phyloP scores from a whole-genome alignment of 2,888 invertebrate genomes.

The Tiliacea citrago region DNA sequence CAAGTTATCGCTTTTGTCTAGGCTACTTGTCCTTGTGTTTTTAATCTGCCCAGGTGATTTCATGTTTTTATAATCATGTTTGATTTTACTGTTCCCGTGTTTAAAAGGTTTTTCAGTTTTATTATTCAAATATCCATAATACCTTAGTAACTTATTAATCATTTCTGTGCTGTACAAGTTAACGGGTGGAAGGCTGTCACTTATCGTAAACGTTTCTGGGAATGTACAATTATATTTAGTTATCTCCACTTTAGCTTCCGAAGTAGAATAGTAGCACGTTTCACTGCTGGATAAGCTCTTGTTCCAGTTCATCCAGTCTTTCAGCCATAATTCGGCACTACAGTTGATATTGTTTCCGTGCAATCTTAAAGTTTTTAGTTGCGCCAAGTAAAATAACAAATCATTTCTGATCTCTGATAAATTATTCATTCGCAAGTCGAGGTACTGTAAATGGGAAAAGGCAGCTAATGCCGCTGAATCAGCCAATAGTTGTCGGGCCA shows the following conservation, averaged over 20 bases:
- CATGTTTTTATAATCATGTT: constrained; percentile 57
- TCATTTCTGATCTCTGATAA: constrained; percentile 91
- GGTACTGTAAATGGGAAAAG: constrained; percentile 92
- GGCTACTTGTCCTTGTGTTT: constrained; percentile 55
- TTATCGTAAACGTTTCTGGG: constrained; percentile 88
- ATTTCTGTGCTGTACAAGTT: constrained; percentile 89
- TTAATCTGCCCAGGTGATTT: constrained; percentile 48
- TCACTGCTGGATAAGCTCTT: constrained; percentile 81
- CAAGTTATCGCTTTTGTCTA: constrained; percentile 57
- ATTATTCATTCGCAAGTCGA: constrained; percentile 93
- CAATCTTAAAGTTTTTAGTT: constrained; percentile 92
- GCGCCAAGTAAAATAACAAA: constrained; percentile 92
- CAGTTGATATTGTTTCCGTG: constrained; percentile 94
- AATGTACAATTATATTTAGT: constrained; percentile 88
- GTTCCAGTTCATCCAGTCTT: constrained; percentile 92
- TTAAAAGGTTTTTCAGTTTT: constrained; percentile 83
- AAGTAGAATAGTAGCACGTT: constrained; percentile 86
- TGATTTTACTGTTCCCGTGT: constrained; percentile 72
- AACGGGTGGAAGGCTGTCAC: constrained; percentile 87
- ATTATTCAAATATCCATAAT: constrained; percentile 87
- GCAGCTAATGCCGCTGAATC: constrained; percentile 94
- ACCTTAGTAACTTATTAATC: constrained; percentile 87
- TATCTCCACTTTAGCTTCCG: constrained; percentile 85
- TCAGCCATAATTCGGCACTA: constrained; percentile 92
- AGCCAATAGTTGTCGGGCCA: constrained; percentile 93